Evolutionary conservation across 2,113 vertebrate genomes (phyloP).

Genomic region (Lutjanus erythropterus): DNA sequence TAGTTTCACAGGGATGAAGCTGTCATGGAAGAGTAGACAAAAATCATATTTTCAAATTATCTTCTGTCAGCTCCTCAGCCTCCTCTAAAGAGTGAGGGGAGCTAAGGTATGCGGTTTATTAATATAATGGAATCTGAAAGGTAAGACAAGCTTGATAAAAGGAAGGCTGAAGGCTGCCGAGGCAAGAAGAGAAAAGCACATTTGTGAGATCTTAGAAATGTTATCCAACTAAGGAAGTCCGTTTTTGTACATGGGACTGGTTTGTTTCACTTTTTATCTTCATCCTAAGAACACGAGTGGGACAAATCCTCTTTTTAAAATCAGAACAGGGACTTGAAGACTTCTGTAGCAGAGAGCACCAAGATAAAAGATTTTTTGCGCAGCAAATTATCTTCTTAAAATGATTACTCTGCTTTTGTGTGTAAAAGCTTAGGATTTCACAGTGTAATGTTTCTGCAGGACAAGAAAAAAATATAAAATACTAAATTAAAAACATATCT

Average conservation of each 20-base stretch:
- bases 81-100: constrained; percentile 63
- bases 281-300: constrained; percentile 58
- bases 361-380: constrained; percentile 54
- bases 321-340: constrained; percentile 62
- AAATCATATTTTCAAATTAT: constrained; percentile 37
- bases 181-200: constrained; percentile 56
- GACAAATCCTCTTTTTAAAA: constrained; percentile 73
- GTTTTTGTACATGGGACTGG: constrained; percentile 49
- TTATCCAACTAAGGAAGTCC: constrained; percentile 64
- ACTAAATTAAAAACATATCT: constrained; percentile 13
- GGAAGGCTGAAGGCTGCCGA: constrained; percentile 50
- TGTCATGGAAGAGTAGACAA: constrained; percentile 19
- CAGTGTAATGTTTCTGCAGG: constrained; percentile 11
- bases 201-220: constrained; percentile 65
- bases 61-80: constrained; percentile 22
- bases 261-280: constrained; percentile 69
- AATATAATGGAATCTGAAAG: constrained; percentile 78
- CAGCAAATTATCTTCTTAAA: constrained; percentile 65
- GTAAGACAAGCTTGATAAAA: constrained; percentile 75
- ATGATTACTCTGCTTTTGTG: constrained; percentile 42
- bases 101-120: constrained; percentile 71
- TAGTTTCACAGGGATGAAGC: constrained; percentile 17
- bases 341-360: constrained; percentile 45
- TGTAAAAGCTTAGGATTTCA: constrained; percentile 52
- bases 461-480: no score